These are phyloP conservation scores for Podarcis muralis DNA, from an alignment of 2,113 vertebrate genomes.

Conservation along the genomic window DNA sequence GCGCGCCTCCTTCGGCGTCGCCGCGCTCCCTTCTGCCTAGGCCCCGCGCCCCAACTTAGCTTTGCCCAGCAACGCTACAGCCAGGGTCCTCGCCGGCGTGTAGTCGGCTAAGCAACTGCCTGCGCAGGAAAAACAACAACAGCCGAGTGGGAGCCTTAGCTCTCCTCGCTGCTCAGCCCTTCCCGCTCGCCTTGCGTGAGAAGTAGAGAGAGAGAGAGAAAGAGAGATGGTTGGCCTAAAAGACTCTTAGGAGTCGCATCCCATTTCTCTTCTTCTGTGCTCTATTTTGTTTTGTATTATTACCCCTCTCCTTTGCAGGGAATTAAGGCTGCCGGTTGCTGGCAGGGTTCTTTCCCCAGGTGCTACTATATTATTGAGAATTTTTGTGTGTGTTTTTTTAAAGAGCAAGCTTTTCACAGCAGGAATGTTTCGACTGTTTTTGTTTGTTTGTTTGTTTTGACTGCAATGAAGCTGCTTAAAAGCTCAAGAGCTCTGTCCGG, in stretches of 20 bases:
- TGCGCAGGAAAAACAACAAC: background rate
- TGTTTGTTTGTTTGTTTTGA: background rate
- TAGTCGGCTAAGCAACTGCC: slow-evolving; percentile 10
- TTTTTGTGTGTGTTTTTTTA: too few species aligned
- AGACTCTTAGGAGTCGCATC: background rate
- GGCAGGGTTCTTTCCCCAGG: background rate
- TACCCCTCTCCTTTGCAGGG: too few species aligned
- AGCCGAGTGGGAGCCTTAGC: background rate
- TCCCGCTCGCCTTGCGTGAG: background rate
- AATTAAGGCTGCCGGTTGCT: background rate
- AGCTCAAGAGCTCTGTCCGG: background rate
- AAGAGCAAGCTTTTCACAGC: background rate
- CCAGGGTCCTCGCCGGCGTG: background rate
- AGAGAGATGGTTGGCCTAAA: rapidly evolving
- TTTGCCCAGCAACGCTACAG: background rate
- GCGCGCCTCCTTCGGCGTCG: rapidly evolving
- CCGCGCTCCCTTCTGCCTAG: too few species aligned
- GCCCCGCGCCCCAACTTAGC: rapidly evolving
- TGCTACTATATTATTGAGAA: background rate
- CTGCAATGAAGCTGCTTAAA: background rate
- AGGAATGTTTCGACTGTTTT: background rate
- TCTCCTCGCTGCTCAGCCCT: background rate
- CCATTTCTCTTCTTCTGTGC: background rate
- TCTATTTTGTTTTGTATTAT: too few species aligned
- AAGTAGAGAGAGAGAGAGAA: rapidly evolving